phyloP scores from a whole-genome alignment of 2,113 vertebrate genomes.

The Cichladusa arquata region DNA sequence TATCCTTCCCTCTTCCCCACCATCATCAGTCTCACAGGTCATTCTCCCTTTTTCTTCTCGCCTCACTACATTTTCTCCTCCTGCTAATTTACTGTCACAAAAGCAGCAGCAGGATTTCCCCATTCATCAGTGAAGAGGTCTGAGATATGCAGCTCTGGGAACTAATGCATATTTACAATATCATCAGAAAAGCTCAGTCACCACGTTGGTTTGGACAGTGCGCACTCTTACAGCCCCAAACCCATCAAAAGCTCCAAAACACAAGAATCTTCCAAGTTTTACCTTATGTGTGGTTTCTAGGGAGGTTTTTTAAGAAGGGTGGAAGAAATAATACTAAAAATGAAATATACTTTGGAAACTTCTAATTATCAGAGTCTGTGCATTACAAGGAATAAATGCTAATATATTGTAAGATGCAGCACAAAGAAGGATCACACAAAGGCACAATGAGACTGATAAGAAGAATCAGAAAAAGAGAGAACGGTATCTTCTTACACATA shows the following conservation, averaged over 20 bases:
- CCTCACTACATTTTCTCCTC: not conserved
- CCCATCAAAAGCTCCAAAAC: not conserved
- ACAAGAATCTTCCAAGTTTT: not conserved
- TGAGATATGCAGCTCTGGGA: not conserved
- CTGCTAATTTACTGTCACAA: not conserved
- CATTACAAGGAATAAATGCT: not conserved
- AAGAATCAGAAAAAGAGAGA: not conserved
- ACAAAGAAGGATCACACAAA: not conserved
- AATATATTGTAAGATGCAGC: not conserved
- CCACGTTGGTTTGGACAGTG: not conserved
- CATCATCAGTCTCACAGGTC: not conserved
- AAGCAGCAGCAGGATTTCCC: not conserved
- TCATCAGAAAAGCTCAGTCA: not conserved
- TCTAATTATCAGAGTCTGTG: not conserved
- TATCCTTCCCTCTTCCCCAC: not conserved
- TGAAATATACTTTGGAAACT: not conserved
- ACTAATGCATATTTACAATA: constrained; percentile 16
- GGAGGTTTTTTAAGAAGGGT: not conserved
- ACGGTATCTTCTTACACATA: not conserved
- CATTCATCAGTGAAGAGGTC: not conserved
- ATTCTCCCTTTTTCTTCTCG: not conserved
- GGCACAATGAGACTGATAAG: constrained; percentile 1
- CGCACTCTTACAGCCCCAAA: not conserved
- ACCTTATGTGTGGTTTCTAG: not conserved
- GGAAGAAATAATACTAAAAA: not conserved